These are phyloP conservation scores for Stratiomys singularior DNA, from an alignment of 2,888 invertebrate species.

Conservation along the genomic window DNA sequence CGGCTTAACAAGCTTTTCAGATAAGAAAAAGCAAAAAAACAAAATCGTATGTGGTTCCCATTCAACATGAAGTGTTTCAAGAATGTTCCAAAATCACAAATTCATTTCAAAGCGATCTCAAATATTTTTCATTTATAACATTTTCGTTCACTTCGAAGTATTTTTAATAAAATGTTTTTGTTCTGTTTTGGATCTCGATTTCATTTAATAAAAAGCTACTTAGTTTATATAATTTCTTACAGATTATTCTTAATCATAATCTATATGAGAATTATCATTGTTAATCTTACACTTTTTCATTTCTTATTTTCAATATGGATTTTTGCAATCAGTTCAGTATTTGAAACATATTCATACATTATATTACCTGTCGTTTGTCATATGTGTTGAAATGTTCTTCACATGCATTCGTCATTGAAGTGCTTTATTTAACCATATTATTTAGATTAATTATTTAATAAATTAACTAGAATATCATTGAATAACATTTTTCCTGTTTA, in stretches of 20 bases:
- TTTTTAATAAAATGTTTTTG: too few relatives aligned
- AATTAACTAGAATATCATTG: slow-evolving; percentile 47
- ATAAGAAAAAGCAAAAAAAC: too few relatives aligned
- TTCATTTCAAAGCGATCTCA: too few relatives aligned
- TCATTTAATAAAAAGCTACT: slow-evolving; percentile 36
- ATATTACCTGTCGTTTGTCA: slow-evolving; percentile 20
- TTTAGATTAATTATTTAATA: slow-evolving; percentile 43
- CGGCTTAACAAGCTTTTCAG: too few relatives aligned
- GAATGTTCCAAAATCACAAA: too few relatives aligned
- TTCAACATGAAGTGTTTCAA: too few relatives aligned
- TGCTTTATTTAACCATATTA: slow-evolving; percentile 26
- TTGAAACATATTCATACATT: not conserved
- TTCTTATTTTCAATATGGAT: not conserved
- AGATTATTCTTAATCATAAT: too few relatives aligned
- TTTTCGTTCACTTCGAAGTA: too few relatives aligned
- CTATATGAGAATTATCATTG: too few relatives aligned
- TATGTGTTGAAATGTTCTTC: slow-evolving; percentile 3
- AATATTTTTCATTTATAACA: too few relatives aligned
- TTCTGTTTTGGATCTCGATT: too few relatives aligned
- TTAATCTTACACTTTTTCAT: slow-evolving; percentile 23
- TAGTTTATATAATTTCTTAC: slow-evolving; percentile 1
- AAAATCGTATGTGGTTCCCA: too few relatives aligned
- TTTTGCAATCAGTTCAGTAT: not conserved
- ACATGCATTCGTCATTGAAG: slow-evolving; percentile 23
- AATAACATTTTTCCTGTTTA: slow-evolving; percentile 38